Conservation (phyloP, 1,140 invertebrate species). For the Magallana ariakensis region DNA sequence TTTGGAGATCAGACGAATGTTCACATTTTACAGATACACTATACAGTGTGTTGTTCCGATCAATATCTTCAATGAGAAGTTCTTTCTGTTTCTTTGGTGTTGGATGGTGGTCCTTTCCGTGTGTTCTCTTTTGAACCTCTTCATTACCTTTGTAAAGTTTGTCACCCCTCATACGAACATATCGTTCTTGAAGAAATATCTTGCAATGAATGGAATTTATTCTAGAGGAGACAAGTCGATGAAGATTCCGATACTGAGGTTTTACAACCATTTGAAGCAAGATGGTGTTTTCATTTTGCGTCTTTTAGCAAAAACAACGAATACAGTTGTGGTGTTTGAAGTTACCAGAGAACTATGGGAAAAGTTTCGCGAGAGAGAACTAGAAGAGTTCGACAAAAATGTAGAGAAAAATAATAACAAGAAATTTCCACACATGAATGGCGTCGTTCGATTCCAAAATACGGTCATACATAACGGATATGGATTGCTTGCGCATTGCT, state of each 20-base stretch:
- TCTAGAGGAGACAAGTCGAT: not conserved
- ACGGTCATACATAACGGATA: not conserved
- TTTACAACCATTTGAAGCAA: constrained; percentile 10
- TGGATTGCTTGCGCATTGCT: not conserved
- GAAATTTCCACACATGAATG: not conserved
- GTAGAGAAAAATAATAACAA: constrained; percentile 5
- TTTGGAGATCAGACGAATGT: constrained; percentile 78
- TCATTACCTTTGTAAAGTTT: constrained; percentile 32
- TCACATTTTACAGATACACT: constrained; percentile 59
- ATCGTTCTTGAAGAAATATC: constrained; percentile 46
- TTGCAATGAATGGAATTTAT: constrained; percentile 39
- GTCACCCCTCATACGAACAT: constrained; percentile 4
- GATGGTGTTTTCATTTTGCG: constrained; percentile 29
- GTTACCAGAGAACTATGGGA: not conserved
- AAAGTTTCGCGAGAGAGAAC: constrained; percentile 27
- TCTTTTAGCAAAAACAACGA: not conserved
- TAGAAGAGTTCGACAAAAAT: not conserved
- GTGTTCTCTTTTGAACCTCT: constrained; percentile 61
- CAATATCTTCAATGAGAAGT: constrained; percentile 81
- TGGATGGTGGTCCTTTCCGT: constrained; percentile 76
- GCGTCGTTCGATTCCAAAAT: not conserved
- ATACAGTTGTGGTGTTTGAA: constrained; percentile 17
- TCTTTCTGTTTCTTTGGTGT: constrained; percentile 79
- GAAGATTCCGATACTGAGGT: not conserved
- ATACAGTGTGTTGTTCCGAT: constrained; percentile 75